Base-by-base conservation (phyloP, 2,888 invertebrate genomes). In the Marasmarcha lunaedactyla region DNA sequence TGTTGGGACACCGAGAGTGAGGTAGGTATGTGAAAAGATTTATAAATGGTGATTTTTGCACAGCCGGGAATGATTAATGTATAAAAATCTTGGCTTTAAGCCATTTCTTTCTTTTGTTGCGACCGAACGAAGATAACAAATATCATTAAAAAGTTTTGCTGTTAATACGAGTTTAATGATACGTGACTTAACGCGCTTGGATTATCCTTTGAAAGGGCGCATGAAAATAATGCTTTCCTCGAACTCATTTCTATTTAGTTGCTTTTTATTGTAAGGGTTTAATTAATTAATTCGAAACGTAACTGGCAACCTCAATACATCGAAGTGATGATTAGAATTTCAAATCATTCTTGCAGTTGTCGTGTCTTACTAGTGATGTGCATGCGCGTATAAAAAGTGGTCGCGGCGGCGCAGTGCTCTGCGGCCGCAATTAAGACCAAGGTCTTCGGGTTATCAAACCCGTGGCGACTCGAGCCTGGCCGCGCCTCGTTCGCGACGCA, bases 391-490 rank as follows among this genome's bases (percentile, higher is more conserved):
- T 79, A 81, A 81, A 81, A 81, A 81, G 77, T 73, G 71, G 79
- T 67, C 78, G 59, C 68, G 67, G 67, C n/a, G 66, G 67, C 74
- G 81, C 73, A 78, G 76, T 78, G 71, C 74, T 67, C 73, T 72
- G 71, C 72, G 69, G 71, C 71, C 77, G 79, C 81, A 83, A 83
- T 83, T 83, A 83, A 81, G 81, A 79, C 79, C 81, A 83, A 83
- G 83, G 83, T 83, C 83, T 79, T 62, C 81, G 68, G 83, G 83
- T 83, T 83, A 83, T 83, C 83, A 81, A 83, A 83, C 83, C 65
- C 81, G 71, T 66, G 76, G 65, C 64, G 71, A 66, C 65, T 71
- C 65, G 61, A 55, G 57, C 68, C 61, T 59, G 54, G 68, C 71
- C 69, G 72, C 66, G 71, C 72, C 72, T 71, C 71, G 63, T 45